Percentiles rank a stretch among this genome's conserved stretches.
Conservation (phyloP, 2,113 vertebrate species). For the Periophthalmus modestus region DNA sequence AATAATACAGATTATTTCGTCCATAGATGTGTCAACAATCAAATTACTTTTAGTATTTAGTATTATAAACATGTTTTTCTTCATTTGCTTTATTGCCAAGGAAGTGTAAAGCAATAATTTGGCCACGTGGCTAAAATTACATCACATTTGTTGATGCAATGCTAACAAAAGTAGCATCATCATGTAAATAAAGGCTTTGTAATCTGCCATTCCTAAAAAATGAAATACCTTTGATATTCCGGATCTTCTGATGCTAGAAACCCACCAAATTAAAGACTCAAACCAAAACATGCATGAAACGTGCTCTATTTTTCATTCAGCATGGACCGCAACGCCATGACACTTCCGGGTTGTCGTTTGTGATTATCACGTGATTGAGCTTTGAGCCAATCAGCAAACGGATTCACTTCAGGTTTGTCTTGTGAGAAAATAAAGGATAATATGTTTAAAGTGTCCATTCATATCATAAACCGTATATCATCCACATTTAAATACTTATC, state of each 20-base stretch:
- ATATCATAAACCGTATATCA: no score
- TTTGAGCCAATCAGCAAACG: background rate
- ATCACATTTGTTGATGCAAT: background rate
- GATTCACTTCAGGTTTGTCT: background rate
- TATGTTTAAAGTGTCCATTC: background rate
- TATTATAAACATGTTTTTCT: background rate
- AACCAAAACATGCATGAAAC: background rate
- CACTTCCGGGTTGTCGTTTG: slow-evolving; percentile 45
- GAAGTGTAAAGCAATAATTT: background rate
- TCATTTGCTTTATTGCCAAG: background rate
- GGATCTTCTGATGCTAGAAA: background rate
- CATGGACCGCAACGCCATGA: slow-evolving; percentile 44
- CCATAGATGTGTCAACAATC: background rate
- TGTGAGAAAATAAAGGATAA: background rate
- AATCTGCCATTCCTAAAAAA: no score
- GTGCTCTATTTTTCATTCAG: slow-evolving; percentile 12
- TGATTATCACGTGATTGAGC: slow-evolving; percentile 23
- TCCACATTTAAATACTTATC: background rate
- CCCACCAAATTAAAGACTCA: slow-evolving; percentile 7
- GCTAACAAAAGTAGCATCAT: background rate
- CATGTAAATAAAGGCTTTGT: background rate
- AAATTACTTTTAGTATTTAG: background rate
- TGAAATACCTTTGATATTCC: slow-evolving; percentile 38
- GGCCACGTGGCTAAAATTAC: slow-evolving; percentile 53
- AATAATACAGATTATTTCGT: background rate